Evolutionary conservation across 2,113 vertebrate species (phyloP).

Genomic region (Podarcis muralis): DNA sequence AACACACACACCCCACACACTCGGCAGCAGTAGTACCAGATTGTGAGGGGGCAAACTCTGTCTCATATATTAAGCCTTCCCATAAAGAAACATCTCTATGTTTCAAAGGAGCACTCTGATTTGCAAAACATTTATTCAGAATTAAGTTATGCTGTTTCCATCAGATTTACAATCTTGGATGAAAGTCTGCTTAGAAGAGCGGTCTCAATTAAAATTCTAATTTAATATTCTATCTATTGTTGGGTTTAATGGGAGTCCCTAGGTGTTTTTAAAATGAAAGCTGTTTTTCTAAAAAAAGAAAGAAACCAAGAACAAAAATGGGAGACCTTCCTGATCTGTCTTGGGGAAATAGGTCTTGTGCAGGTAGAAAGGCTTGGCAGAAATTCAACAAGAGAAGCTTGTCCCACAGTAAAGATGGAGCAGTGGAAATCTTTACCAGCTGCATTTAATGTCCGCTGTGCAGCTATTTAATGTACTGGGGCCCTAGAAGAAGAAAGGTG

Average conservation of each 20-base stretch:
- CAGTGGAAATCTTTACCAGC: background rate
- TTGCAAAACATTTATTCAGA: background rate
- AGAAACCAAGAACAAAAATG: background rate
- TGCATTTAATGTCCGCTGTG: background rate
- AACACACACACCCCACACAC: no score
- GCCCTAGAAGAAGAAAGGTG: background rate
- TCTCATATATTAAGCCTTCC: background rate
- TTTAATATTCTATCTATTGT: background rate
- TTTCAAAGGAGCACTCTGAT: background rate
- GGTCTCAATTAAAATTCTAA: background rate
- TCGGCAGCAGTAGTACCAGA: no score
- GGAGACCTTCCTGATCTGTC: background rate
- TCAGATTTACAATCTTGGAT: background rate
- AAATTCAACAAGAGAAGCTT: background rate
- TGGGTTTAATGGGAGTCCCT: background rate
- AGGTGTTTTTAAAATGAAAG: background rate
- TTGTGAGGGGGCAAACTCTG: background rate
- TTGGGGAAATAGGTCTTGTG: background rate
- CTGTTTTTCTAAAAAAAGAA: background rate
- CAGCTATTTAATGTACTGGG: background rate
- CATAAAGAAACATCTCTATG: background rate
- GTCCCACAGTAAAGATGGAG: background rate
- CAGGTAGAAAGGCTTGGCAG: background rate
- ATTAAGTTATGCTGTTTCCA: background rate
- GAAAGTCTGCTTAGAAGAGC: background rate